A percentile compares a stretch with the other conserved stretches of the same genome.
Conservation (phyloP, 2,113 vertebrate genomes). For the Centropristis striata region DNA sequence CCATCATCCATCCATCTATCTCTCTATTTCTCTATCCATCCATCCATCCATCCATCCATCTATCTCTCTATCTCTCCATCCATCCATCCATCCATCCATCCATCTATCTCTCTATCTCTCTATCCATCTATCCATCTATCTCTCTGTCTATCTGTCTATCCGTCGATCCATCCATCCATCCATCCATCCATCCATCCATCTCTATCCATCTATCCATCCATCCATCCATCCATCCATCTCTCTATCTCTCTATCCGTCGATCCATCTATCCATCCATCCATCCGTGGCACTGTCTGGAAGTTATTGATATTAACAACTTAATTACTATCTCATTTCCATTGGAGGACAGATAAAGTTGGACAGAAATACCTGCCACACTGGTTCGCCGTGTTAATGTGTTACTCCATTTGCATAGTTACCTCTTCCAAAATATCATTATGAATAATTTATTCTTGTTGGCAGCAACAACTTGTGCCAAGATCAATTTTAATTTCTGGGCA, state of each 20-base stretch:
- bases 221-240: too few relatives aligned
- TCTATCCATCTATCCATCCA: too few relatives aligned
- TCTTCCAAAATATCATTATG: conserved; percentile 23
- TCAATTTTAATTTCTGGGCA: conserved; percentile 43
- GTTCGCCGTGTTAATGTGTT: conserved; percentile 17
- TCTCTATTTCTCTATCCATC: too few relatives aligned
- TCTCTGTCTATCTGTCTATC: neutral
- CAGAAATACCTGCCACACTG: conserved; percentile 9
- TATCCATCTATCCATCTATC: too few relatives aligned
- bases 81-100: too few relatives aligned
- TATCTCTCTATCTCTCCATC: too few relatives aligned
- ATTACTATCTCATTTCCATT: conserved; percentile 12
- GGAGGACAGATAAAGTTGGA: conserved; percentile 14
- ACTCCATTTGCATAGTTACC: conserved; percentile 19
- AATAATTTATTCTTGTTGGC: conserved; percentile 59
- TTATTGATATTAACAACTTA: neutral
- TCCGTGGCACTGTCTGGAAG: neutral
- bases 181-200: too few relatives aligned
- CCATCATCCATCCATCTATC: too few relatives aligned
- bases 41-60: too few relatives aligned
- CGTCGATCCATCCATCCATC: neutral
- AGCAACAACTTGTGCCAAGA: conserved; percentile 45
- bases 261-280: neutral
- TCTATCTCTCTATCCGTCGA: too few relatives aligned
- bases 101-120: too few relatives aligned